Evolutionary conservation across 2,113 vertebrate species (phyloP).

Genomic region (Sinocyclocheilus anophthalmus): DNA sequence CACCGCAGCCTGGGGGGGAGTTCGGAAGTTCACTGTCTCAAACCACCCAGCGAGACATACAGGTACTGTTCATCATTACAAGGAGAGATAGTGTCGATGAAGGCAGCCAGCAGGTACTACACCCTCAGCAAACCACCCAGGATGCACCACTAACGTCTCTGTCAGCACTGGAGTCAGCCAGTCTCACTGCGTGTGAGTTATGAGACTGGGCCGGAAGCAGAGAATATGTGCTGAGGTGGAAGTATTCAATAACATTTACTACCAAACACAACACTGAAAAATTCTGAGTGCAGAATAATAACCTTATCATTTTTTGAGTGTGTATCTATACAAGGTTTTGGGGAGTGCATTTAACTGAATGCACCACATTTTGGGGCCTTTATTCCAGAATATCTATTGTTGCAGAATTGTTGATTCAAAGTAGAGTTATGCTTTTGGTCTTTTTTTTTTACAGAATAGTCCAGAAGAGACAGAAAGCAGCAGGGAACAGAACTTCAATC

Average conservation of each 20-base stretch:
- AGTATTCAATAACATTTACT: slow-evolving; percentile 45
- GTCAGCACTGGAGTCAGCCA: slow-evolving; percentile 48
- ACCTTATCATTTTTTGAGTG: not conserved
- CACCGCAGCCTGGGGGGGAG: slow-evolving; percentile 3
- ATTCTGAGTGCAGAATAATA: slow-evolving; percentile 8
- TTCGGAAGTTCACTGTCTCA: slow-evolving; percentile 44
- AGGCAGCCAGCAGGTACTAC: slow-evolving; percentile 58
- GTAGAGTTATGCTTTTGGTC: not conserved
- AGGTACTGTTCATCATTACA: slow-evolving; percentile 51
- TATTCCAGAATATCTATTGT: not conserved
- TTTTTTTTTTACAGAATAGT: not conserved
- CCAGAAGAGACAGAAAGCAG: not conserved
- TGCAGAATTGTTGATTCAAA: not conserved
- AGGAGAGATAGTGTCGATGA: slow-evolving; percentile 43
- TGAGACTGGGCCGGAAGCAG: slow-evolving; percentile 41
- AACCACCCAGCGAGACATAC: slow-evolving; percentile 56
- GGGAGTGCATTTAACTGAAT: not conserved
- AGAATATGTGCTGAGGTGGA: slow-evolving; percentile 38
- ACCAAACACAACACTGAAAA: slow-evolving; percentile 7
- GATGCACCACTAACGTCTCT: slow-evolving; percentile 49
- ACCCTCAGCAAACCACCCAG: slow-evolving; percentile 58
- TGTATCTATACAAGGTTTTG: not conserved
- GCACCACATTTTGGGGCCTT: not conserved
- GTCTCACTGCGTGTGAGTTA: slow-evolving; percentile 49
- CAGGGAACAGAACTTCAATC: not conserved